Base-by-base conservation (phyloP, 2,888 invertebrate genomes). In the Oscheius onirici region DNA sequence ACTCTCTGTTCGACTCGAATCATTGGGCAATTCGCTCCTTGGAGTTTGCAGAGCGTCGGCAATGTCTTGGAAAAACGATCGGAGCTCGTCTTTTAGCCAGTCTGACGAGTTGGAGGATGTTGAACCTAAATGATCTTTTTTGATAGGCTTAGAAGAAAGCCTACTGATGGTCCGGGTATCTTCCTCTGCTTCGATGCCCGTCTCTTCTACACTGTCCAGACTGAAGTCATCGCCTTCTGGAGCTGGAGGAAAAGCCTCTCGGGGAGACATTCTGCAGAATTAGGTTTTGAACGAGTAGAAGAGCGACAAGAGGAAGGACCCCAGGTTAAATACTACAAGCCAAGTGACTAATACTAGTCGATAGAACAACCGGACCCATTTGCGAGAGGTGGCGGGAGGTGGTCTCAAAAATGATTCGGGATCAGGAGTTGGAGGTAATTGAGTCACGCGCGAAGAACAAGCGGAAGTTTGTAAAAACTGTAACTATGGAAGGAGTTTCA, bases 1-100 rank as follows among this genome's bases (percentile, higher is more conserved):
- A 24, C 73, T 75, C 2, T 74, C 73, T 52, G 71, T 71, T 15
- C 74, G 75, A 57, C 17, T 17, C 8, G 28, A 5, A 13, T 41
- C 52, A n/a, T 65, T 51, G 28, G 51, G 54, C 13, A 26, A 34
- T 2, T 66, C 66, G 3, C 40, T 34, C 28, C 40, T 22, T 6
- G 66, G 66, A 15, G 54, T 24, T 66, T 66, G 40, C n/a, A 66
- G 54, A 6, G 66, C 66, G 34, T 66, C 66, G 13, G 66, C 66
- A 11, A 66, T 34, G 20, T 66, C 66, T 13, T 41, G 41, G 24
- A 66, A 24, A 24, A 52, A 52, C 20, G 15, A 8, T n/a, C 49
- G 46, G 26, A 63, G 28, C n/a, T 63, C 63, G 17, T 63, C 63
- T 49, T 26, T 11, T 15, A 63, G 20, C 26, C 49, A 28, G n/a